These are phyloP conservation scores for Pseudeuparius sepicola DNA, from an alignment of 2,888 invertebrate species.

Conservation along the genomic window DNA sequence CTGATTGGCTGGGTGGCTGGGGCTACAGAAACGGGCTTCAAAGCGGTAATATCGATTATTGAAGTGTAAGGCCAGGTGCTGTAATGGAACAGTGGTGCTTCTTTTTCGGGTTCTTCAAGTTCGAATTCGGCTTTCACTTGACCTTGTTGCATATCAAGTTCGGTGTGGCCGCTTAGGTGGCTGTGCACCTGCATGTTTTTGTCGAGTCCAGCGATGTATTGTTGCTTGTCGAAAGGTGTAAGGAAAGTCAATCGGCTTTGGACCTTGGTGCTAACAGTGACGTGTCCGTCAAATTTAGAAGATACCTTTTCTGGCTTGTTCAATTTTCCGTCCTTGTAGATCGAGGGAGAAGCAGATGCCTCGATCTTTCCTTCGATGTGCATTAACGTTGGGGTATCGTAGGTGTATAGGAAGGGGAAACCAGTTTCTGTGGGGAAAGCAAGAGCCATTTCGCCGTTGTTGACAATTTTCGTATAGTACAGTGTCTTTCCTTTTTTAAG, in stretches of 20 bases:
- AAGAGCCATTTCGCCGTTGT: slow-evolving; percentile 48
- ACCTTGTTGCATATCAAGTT: slow-evolving; percentile 41
- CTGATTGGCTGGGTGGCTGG: slow-evolving; percentile 40
- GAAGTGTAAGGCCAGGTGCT: slow-evolving; percentile 58
- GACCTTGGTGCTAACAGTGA: slow-evolving; percentile 45
- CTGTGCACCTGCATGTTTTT: slow-evolving; percentile 49
- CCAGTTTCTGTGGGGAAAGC: slow-evolving; percentile 64
- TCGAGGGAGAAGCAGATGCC: slow-evolving; percentile 37
- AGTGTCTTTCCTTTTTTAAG: slow-evolving; percentile 42
- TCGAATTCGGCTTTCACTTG: slow-evolving; percentile 42
- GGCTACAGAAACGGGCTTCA: slow-evolving; percentile 44
- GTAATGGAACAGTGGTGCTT: slow-evolving; percentile 46
- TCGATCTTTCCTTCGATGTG: slow-evolving; percentile 44
- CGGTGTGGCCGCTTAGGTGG: slow-evolving; percentile 43
- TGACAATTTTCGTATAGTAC: slow-evolving; percentile 51
- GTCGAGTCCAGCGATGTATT: slow-evolving; percentile 51
- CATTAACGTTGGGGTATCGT: slow-evolving; percentile 48
- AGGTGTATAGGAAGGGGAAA: slow-evolving; percentile 56
- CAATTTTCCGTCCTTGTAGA: slow-evolving; percentile 29
- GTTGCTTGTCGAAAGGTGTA: slow-evolving; percentile 48
- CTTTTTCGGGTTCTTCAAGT: slow-evolving; percentile 40
- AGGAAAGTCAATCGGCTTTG: slow-evolving; percentile 56
- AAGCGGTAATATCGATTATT: slow-evolving; percentile 45
- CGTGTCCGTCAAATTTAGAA: slow-evolving; percentile 41
- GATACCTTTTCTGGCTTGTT: slow-evolving; percentile 36